Base-by-base conservation (phyloP, 1,140 invertebrate species). In the Yoshiicerus persimilis region DNA sequence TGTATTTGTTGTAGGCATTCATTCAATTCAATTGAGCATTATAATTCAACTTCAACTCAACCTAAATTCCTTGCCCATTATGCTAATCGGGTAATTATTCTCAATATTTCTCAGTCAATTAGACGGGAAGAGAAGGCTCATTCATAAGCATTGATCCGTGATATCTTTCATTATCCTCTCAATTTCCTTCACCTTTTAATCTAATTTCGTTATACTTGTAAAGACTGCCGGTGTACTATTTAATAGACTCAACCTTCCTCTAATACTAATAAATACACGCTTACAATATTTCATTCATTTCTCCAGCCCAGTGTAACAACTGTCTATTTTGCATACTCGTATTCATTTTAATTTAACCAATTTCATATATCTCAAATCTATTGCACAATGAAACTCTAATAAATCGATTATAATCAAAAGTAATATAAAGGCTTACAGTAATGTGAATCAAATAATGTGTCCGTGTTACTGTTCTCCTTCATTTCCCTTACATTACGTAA, bases 71-170 rank as follows among this genome's bases (percentile, higher is more conserved):
- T 23, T 25, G 16, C 36, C 30, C 77, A 88, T 88, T 80, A 87
- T 77, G 66, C 66, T 87, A 80, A 87, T 77, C 86, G 66, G 39
- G 86, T 77, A 88, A 80, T 83, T 64, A 77, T 88, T 86, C 85
- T 86, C 85, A 80, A 80, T 80, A 80, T 80, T 80, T 80, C 75
- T 80, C 34, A 88, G 70, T 47, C 77, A 83, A 83, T 84, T 88
- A 80, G 47, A 36, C n/a, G 41, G 41, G 34, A 87, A 70, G 87
- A 83, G 47, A 88, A 86, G 47, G 56, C 64, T 80, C 84, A 88
- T 88, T 88, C 87, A 70, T 83, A 83, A 41, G 41, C 88, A 85
- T 41, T 88, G 88, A 88, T 88, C 88, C 88, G 88, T 88, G 39
- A 80, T 80, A 80, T 80, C 75, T 80, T 80, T 80, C 75, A 80